Base-by-base conservation (phyloP, 1,140 invertebrate genomes). In the Holotrichia oblita region DNA sequence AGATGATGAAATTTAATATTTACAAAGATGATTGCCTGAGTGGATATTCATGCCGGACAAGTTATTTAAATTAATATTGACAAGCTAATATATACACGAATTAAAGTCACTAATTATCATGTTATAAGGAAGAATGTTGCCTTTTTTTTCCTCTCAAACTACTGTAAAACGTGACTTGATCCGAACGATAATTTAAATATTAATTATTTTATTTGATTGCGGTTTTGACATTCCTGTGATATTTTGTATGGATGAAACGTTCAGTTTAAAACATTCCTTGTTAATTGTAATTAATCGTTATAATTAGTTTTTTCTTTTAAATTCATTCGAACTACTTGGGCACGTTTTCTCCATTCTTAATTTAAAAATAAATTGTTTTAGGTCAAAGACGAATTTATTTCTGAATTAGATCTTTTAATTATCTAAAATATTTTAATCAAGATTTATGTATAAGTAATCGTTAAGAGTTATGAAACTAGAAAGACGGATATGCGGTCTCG, bases 321-420 rank as follows among this genome's bases (percentile, higher is more conserved):
- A 14, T 17, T 17, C n/a, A 14, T 14, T 48, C n/a, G 1, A 14
- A 48, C 44, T 17, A 8, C 44, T 14, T 48, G n/a, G n/a, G n/a
- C 10, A 48, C 10, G 10, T 48, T 17, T 17, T 48, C 44, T 48
- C 44, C 27, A 34, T 34, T 34, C 7, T 17, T 48, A 48, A 48
- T 48, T 48, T 48, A 34, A 48, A 48, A 48, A 48, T 17, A 48
- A 48, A 48, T 48, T 48, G 44, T 48, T 48, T 48, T 10, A 48
- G 44, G 7, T 48, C 44, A 48, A 17, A 6, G n/a, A 14, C n/a
- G n/a, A 48, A 8, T 3, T 48, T 8, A 8, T 34, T 34, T 34
- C 4, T 34, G 4, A 34, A 2, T 4, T 34, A 4, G 7, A 14
- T 48, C 10, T 2, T 48, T 48, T 48, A 48, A 48, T 48, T 48